A percentile compares a stretch with the other conserved stretches of the same genome.
Conservation (phyloP, 2,797 vertebrate species). For the Carduelis carduelis region DNA sequence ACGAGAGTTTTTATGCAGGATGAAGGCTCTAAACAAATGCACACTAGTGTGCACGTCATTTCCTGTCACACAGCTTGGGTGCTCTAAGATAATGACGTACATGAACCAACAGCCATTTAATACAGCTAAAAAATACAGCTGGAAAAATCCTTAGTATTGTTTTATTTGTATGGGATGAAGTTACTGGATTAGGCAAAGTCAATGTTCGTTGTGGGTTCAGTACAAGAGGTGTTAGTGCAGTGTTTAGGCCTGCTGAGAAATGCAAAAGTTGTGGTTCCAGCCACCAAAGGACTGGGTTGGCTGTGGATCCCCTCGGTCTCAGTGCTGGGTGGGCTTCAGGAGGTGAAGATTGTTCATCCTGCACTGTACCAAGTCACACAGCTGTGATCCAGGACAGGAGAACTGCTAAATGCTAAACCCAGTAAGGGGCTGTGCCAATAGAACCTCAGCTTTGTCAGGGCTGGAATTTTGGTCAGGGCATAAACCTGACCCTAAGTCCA, state of each 20-base stretch:
- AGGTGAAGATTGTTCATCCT: background rate
- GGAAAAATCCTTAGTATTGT: background rate
- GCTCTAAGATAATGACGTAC: conserved; percentile 13
- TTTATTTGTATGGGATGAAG: background rate
- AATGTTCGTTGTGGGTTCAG: fast-evolving
- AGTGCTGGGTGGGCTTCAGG: background rate
- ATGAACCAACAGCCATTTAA: conserved; percentile 51
- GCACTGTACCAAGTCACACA: background rate
- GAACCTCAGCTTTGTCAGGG: background rate
- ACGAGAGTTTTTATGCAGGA: background rate
- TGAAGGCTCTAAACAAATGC: background rate
- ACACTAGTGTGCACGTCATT: conserved; percentile 5
- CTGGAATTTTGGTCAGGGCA: background rate
- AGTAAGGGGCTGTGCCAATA: background rate
- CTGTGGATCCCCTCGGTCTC: background rate
- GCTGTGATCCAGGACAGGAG: background rate
- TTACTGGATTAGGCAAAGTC: background rate
- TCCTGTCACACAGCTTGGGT: conserved; percentile 3
- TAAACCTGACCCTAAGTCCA: background rate
- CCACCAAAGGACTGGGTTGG: background rate
- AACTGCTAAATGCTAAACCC: background rate
- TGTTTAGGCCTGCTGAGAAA: conserved; percentile 1
- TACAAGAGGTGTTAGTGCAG: background rate
- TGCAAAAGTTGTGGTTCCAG: conserved; percentile 42
- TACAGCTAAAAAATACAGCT: background rate